These are phyloP conservation scores for Apostichopus leukothele DNA, from an alignment of 53 echinoderm and acorn worm species.

Conservation along the genomic window DNA sequence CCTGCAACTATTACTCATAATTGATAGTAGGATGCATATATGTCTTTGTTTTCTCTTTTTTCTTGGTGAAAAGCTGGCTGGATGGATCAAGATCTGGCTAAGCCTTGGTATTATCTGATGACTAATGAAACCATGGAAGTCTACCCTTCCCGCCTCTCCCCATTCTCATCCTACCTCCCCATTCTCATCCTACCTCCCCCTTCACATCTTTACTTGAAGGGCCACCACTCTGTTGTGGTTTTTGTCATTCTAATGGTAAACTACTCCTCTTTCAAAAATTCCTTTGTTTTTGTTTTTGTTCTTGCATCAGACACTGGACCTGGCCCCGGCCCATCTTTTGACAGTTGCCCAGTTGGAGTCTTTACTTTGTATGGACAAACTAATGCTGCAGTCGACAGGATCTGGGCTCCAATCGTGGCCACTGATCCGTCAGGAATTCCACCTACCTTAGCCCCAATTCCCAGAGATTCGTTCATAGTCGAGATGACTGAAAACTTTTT, in stretches of 20 bases:
- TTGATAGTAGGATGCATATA: too few relatives aligned
- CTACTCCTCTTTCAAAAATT: not conserved
- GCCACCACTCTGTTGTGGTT: not conserved
- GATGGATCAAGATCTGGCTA: too few relatives aligned
- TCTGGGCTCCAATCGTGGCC: not conserved
- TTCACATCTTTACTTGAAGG: too few relatives aligned
- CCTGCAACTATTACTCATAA: too few relatives aligned
- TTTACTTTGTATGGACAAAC: not conserved
- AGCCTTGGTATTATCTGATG: too few relatives aligned
- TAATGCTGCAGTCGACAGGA: not conserved
- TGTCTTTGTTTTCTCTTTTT: too few relatives aligned
- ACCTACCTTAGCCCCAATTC: not conserved
- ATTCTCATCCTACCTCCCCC: too few relatives aligned
- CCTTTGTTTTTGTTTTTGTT: not conserved
- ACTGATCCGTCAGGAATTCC: not conserved
- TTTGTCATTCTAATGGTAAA: not conserved
- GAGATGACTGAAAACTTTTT: not conserved
- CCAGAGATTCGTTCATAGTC: not conserved
- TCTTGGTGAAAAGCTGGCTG: too few relatives aligned
- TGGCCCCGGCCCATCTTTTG: not conserved
- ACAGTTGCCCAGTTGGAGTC: not conserved
- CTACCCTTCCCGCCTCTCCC: too few relatives aligned
- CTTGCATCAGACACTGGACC: constrained; percentile 20
- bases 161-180: too few relatives aligned
- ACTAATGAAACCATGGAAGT: too few relatives aligned